Conservation (phyloP, 2,888 invertebrate species). For the Halocaridina rubra region DNA sequence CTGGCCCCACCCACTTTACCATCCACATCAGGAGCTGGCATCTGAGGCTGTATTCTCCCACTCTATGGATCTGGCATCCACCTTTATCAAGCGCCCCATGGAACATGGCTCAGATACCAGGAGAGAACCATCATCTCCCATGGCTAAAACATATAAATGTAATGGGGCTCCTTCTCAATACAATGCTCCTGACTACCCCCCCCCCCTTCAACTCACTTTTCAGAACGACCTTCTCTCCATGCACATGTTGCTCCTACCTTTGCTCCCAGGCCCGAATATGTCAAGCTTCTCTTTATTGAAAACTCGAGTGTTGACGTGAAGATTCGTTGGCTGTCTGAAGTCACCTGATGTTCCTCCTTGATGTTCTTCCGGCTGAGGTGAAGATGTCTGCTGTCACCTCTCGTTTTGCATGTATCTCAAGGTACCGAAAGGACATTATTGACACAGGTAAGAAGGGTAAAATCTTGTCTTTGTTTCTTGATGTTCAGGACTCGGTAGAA, state of each 20-base stretch:
- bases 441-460: not conserved
- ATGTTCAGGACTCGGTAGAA: not conserved
- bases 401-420: not conserved
- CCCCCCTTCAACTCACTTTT: not conserved
- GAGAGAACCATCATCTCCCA: not conserved
- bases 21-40: not conserved
- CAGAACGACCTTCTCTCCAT: not conserved
- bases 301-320: not conserved
- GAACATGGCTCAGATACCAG: not conserved
- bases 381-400: not conserved
- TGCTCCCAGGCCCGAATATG: constrained; percentile 2
- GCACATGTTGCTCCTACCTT: not conserved
- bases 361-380: not conserved
- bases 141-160: too few relatives aligned
- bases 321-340: constrained; percentile 4
- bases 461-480: not conserved
- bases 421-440: too few relatives aligned
- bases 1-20: not conserved
- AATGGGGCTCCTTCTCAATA: too few relatives aligned
- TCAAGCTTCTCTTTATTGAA: not conserved
- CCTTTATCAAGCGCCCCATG: not conserved
- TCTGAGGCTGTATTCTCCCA: not conserved
- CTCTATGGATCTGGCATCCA: too few relatives aligned
- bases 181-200: too few relatives aligned
- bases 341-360: constrained; percentile 3